A percentile compares a stretch with the other conserved stretches of the same genome.
phyloP scores from a whole-genome alignment of 2,113 vertebrate species.

The Platichthys stellatus region DNA sequence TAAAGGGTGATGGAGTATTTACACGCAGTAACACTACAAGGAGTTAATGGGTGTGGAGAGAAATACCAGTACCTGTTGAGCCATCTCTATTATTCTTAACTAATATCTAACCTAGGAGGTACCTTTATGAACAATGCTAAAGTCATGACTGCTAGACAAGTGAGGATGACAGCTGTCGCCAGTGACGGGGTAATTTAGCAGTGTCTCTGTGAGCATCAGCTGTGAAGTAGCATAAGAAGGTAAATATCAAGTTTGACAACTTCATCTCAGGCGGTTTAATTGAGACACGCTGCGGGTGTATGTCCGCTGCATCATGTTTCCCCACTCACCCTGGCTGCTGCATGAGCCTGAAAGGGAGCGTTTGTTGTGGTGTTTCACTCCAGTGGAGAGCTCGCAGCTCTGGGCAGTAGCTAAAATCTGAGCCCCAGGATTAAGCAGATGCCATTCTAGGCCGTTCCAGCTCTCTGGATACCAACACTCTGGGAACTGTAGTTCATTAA shows the following conservation, averaged over 20 bases:
- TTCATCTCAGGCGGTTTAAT: slow-evolving; percentile 11
- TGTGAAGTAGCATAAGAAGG: slow-evolving; percentile 6
- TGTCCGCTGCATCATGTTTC: slow-evolving; percentile 41
- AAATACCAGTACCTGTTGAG: slow-evolving; percentile 48
- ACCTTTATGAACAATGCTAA: slow-evolving; percentile 3
- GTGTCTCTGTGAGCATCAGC: slow-evolving; percentile 29
- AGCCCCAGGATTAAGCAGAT: slow-evolving; percentile 82
- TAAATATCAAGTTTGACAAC: slow-evolving; percentile 37
- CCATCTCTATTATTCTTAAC: slow-evolving; percentile 1
- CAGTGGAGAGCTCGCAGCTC: slow-evolving; percentile 64
- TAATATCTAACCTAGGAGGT: slow-evolving; percentile 20
- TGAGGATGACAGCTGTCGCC: slow-evolving; percentile 26
- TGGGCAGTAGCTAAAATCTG: slow-evolving; percentile 80
- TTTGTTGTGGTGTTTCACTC: slow-evolving; percentile 71
- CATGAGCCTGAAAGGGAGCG: slow-evolving; percentile 35
- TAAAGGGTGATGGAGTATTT: slow-evolving; percentile 10
- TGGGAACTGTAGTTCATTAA: slow-evolving; percentile 83
- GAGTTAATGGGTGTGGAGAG: slow-evolving; percentile 3
- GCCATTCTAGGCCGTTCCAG: slow-evolving; percentile 81
- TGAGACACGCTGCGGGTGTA: slow-evolving; percentile 36
- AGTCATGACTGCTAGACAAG: slow-evolving; percentile 8
- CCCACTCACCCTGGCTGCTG: slow-evolving; percentile 4
- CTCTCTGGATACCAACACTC: slow-evolving; percentile 76
- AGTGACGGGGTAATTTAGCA: slow-evolving; percentile 29
- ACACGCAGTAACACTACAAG: not conserved